Evolutionary conservation across 2,888 invertebrate species (phyloP).

Genomic region (Drosophila nigricruria): DNA sequence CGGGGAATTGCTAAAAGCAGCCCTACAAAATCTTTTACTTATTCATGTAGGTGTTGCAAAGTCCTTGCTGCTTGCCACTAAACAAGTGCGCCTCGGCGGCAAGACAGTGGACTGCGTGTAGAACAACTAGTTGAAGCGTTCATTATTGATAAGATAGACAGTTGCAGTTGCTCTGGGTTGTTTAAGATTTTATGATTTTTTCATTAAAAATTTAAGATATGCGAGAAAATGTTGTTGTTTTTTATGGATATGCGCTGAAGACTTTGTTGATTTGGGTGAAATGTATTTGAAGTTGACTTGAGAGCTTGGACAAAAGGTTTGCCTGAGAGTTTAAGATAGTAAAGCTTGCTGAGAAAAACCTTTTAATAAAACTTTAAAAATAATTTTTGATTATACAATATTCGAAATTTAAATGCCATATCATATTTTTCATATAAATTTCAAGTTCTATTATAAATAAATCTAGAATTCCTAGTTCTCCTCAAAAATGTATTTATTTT

Average conservation of each 20-base stretch:
- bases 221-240: not conserved
- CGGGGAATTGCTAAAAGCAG: constrained; percentile 21
- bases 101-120: not conserved
- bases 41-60: constrained; percentile 59
- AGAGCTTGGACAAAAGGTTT: not conserved
- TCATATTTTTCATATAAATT: not conserved
- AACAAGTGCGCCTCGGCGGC: constrained; percentile 27
- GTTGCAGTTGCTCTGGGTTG: not conserved
- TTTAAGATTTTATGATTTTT: not conserved
- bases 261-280: not conserved
- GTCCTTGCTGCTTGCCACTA: constrained; percentile 46
- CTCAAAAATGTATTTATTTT: constrained; percentile 3
- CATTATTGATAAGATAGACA: constrained; percentile 40
- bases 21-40: constrained; percentile 46
- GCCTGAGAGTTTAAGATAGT: not conserved
- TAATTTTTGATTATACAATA: not conserved
- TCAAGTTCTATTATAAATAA: not conserved
- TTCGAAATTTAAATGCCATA: not conserved
- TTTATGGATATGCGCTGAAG: not conserved
- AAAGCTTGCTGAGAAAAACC: not conserved
- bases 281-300: not conserved
- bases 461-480: not conserved
- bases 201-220: not conserved
- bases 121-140: not conserved
- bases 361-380: too few species aligned